These are phyloP conservation scores for pig (Sus scrofa) DNA, from an alignment of 2,113 vertebrate genomes.

Conservation along the genomic window DNA sequence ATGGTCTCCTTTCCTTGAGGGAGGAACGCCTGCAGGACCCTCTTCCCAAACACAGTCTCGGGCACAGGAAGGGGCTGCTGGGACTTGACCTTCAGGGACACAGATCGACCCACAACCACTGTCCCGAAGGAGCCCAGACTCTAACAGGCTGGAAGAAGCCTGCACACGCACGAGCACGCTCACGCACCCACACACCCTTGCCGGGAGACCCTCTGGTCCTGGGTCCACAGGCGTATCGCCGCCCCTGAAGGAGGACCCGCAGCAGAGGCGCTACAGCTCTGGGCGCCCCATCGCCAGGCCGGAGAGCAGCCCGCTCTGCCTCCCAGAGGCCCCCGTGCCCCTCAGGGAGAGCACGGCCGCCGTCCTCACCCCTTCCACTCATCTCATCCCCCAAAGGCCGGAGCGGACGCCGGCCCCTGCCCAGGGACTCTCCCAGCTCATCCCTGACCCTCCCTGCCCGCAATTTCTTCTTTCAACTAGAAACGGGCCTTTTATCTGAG, in stretches of 20 bases:
- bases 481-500: background rate
- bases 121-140: background rate
- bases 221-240: too few relatives aligned
- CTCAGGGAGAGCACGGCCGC: background rate
- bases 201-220: background rate
- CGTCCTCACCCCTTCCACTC: background rate
- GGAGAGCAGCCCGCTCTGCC: background rate
- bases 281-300: rapidly evolving
- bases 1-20: background rate
- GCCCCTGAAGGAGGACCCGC: background rate
- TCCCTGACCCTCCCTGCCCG: background rate
- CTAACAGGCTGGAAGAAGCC: too few relatives aligned
- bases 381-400: rapidly evolving
- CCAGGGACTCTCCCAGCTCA: background rate
- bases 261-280: rapidly evolving
- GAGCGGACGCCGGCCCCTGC: background rate
- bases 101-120: background rate
- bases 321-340: background rate
- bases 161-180: background rate
- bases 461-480: background rate
- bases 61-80: background rate
- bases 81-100: background rate
- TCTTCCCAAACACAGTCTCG: too few relatives aligned
- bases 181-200: background rate
- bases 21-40: background rate